A percentile compares a stretch with the other conserved stretches of the same genome.
These are phyloP conservation scores for Trichechus manatus DNA, from an alignment of 2,113 vertebrate genomes.

Conservation along the genomic window DNA sequence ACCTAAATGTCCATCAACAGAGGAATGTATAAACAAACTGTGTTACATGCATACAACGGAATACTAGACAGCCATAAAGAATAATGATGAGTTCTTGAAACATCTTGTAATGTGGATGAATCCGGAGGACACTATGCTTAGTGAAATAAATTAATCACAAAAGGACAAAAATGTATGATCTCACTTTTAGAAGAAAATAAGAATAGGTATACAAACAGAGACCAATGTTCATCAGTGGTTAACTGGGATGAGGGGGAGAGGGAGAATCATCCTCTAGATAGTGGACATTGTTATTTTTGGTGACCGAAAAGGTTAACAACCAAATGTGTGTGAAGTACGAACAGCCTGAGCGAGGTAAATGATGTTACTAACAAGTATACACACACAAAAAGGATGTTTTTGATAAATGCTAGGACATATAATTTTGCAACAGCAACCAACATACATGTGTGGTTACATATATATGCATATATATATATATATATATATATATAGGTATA, in stretches of 20 bases:
- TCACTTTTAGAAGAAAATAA: background rate
- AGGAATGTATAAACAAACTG: background rate
- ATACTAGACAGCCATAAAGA: background rate
- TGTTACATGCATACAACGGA: background rate
- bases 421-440: background rate
- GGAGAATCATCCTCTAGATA: background rate
- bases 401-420: too few species aligned
- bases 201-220: background rate
- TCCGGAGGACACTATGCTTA: background rate
- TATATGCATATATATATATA: background rate
- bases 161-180: background rate
- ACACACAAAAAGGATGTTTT: too few species aligned
- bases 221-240: background rate
- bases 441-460: background rate
- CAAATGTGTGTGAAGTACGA: background rate
- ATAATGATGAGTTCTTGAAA: background rate
- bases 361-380: background rate
- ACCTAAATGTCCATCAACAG: too few species aligned
- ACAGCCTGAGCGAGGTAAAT: background rate
- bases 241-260: background rate
- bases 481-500: background rate
- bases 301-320: background rate
- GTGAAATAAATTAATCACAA: background rate
- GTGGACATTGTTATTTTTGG: background rate
- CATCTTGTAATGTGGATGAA: background rate